phyloP scores from a whole-genome alignment of 2,113 vertebrate genomes.

The Pyrgilauda ruficollis region DNA sequence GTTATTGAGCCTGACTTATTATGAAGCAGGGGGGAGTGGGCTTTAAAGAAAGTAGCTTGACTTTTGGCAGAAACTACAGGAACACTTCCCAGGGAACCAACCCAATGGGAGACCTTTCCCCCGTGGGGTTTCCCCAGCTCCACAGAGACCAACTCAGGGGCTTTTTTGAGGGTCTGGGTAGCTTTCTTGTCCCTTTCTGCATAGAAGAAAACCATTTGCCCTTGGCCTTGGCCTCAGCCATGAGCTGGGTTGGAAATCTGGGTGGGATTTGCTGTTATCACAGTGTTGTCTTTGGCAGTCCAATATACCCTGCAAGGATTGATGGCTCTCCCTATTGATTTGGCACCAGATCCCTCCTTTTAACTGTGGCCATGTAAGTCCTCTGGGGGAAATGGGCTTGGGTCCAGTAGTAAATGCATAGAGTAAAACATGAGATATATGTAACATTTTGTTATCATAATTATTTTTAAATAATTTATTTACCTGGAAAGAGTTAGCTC shows the following conservation, averaged over 20 bases:
- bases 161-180: background rate
- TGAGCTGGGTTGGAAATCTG: background rate
- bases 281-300: constrained; percentile 46
- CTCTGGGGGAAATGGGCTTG: background rate
- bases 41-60: background rate
- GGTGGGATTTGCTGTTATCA: constrained; percentile 8
- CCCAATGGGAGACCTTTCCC: background rate
- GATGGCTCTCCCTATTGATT: constrained; percentile 7
- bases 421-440: background rate
- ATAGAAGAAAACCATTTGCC: background rate
- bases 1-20: background rate
- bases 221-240: background rate
- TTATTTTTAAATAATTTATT: constrained; percentile 41
- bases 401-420: background rate
- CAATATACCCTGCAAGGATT: background rate
- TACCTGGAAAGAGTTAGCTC: constrained; percentile 47
- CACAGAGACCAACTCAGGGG: background rate
- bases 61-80: background rate
- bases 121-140: background rate
- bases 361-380: background rate
- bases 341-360: constrained; percentile 10
- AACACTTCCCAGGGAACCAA: background rate
- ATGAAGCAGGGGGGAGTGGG: background rate
- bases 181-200: background rate
- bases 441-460: background rate